Evolutionary conservation across 2,797 vertebrate species (phyloP).

Genomic region (Parambassis ranga): DNA sequence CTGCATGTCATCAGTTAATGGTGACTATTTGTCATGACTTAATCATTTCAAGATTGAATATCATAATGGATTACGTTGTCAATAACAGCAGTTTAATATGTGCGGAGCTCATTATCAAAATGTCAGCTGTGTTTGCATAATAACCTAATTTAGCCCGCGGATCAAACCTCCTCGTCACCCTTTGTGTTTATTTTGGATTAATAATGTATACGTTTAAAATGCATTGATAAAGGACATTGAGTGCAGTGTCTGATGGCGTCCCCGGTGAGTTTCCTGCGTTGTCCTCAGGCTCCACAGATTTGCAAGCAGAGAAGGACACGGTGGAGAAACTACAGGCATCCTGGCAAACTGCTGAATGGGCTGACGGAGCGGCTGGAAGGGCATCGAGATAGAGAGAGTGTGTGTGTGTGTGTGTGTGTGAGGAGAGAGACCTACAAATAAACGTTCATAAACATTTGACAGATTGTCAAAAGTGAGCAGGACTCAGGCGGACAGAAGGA

Average conservation of each 20-base stretch:
- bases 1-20: slow-evolving; percentile 49
- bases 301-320: background rate
- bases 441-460: slow-evolving; percentile 36
- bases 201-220: background rate
- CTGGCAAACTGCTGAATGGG: slow-evolving; percentile 8
- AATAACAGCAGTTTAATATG: slow-evolving; percentile 51
- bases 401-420: too few species aligned
- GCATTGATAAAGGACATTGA: background rate
- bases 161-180: too few species aligned
- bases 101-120: slow-evolving; percentile 49
- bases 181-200: background rate
- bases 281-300: background rate
- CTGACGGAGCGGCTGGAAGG: slow-evolving; percentile 23
- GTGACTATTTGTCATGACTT: slow-evolving; percentile 38
- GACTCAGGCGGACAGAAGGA: slow-evolving; percentile 33
- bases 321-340: background rate
- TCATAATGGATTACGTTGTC: slow-evolving; percentile 8
- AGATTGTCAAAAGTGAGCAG: slow-evolving; percentile 32
- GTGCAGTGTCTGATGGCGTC: too few species aligned
- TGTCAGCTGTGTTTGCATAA: slow-evolving; percentile 31
- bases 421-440: slow-evolving; percentile 15
- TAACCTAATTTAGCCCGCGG: slow-evolving; percentile 12
- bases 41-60: slow-evolving; percentile 34
- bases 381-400: background rate
- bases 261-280: too few species aligned